phyloP scores from a whole-genome alignment of 2,888 invertebrate species.

The Chloroclysta siterata region DNA sequence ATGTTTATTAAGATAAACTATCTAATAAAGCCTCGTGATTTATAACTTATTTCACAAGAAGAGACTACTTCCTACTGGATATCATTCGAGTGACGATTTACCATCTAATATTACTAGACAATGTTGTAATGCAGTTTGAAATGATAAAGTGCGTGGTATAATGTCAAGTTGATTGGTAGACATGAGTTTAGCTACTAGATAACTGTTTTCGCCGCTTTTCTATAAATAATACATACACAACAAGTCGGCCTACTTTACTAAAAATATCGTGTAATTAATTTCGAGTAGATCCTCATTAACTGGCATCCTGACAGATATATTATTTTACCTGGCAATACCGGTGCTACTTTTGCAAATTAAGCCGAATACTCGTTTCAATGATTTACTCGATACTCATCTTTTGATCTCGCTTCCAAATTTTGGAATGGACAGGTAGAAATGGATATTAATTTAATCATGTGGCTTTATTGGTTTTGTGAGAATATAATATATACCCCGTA shows the following conservation, averaged over 20 bases:
- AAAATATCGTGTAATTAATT: constrained; percentile 59
- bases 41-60: constrained; percentile 29
- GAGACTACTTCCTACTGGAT: constrained; percentile 13
- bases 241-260: constrained; percentile 46
- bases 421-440: constrained; percentile 18
- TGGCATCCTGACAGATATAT: constrained; percentile 64
- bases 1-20: constrained; percentile 18
- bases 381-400: constrained; percentile 29
- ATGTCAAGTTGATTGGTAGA: constrained; percentile 29
- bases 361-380: constrained; percentile 23
- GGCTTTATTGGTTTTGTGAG: constrained; percentile 12
- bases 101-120: constrained; percentile 31
- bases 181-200: constrained; percentile 20
- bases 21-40: constrained; percentile 44
- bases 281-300: constrained; percentile 60
- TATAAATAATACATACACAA: constrained; percentile 30
- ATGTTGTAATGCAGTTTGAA: constrained; percentile 29
- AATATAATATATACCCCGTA: neutral
- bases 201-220: constrained; percentile 27
- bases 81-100: constrained; percentile 21
- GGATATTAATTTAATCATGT: constrained; percentile 19
- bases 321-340: constrained; percentile 52
- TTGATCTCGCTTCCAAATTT: constrained; percentile 27
- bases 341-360: constrained; percentile 21
- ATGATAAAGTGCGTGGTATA: constrained; percentile 28